A percentile compares a stretch with the other conserved stretches of the same genome.
phyloP scores from a whole-genome alignment of 2,113 vertebrate genomes.

The Diphyllodes magnificus region DNA sequence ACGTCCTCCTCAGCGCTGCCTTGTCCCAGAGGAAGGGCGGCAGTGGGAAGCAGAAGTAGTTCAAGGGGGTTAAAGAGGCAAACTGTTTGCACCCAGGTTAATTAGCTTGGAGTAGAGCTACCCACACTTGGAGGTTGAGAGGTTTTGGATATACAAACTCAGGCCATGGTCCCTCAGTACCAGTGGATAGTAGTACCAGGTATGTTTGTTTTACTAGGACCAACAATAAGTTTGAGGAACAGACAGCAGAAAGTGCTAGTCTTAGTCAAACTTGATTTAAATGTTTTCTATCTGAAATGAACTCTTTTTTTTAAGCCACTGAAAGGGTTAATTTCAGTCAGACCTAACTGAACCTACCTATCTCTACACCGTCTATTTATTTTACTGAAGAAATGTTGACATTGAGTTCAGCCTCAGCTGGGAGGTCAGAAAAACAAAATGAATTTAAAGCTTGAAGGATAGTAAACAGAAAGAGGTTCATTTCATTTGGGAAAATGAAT shows the following conservation, averaged over 20 bases:
- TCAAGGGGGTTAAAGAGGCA: background rate
- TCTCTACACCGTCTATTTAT: background rate
- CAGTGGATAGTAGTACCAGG: rapidly evolving
- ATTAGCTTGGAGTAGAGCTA: background rate
- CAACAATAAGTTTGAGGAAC: background rate
- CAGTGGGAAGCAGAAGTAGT: background rate
- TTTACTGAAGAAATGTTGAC: background rate
- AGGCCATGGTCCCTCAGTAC: background rate
- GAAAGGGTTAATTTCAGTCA: background rate
- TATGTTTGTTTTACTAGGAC: background rate
- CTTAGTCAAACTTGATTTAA: background rate
- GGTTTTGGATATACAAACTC: background rate
- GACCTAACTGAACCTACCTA: background rate
- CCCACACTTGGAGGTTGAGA: background rate
- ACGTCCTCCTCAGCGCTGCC: background rate
- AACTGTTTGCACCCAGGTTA: background rate
- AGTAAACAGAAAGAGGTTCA: background rate
- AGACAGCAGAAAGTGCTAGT: background rate
- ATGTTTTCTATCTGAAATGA: background rate
- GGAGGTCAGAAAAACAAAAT: background rate
- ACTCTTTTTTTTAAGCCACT: background rate
- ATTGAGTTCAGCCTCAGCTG: background rate
- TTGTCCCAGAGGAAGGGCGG: rapidly evolving
- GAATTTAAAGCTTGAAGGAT: background rate
- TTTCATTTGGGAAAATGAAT: background rate